Evolutionary conservation across 2,113 vertebrate genomes (phyloP).

Genomic region (Eublepharis macularius): DNA sequence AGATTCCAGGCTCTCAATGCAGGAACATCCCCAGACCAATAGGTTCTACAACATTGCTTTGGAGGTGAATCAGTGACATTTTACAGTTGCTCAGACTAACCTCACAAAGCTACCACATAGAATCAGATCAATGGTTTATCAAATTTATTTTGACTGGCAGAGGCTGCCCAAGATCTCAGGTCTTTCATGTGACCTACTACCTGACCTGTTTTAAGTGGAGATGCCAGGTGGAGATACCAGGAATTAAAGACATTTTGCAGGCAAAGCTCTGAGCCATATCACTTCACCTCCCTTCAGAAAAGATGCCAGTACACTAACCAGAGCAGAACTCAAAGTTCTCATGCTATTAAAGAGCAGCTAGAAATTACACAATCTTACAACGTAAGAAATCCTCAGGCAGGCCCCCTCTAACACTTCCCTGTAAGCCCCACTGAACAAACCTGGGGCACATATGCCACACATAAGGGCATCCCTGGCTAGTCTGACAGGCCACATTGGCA

Average conservation of each 20-base stretch:
- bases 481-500: background rate
- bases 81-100: background rate
- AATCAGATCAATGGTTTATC: too few species aligned
- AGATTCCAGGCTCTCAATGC: background rate
- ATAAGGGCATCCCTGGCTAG: background rate
- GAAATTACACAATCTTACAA: background rate
- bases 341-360: background rate
- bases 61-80: background rate
- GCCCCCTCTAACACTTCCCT: background rate
- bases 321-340: background rate
- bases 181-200: too few species aligned
- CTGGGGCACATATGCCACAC: background rate
- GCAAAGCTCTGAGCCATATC: too few species aligned
- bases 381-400: background rate
- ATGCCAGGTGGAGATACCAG: too few species aligned
- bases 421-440: background rate
- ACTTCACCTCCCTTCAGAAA: background rate
- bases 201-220: too few species aligned
- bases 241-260: too few species aligned
- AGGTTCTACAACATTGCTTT: background rate
- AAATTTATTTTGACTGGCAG: too few species aligned
- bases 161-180: too few species aligned
- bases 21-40: background rate
- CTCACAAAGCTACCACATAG: too few species aligned
- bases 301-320: background rate